Base-by-base conservation (phyloP, 2,888 invertebrate species). In the Hedychridium roseum region DNA sequence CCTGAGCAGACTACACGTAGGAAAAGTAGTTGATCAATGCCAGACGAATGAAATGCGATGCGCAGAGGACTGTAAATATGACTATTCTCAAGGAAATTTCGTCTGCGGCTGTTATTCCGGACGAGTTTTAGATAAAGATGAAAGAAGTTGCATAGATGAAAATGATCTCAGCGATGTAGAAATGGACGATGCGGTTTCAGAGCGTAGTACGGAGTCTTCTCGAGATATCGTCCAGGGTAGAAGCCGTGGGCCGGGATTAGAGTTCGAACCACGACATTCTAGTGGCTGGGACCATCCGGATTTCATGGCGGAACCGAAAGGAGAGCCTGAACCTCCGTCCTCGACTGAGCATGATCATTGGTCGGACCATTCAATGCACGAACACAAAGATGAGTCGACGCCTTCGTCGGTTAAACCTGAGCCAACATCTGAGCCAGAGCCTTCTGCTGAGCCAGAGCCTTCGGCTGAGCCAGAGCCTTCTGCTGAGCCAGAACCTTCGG, bases 1-100 rank as follows among this genome's bases (percentile, higher is more conserved):
- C 36, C 54, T 76, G 1, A 68, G 57, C 18, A 64, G 59, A 44
- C 46, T 78, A 17, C 54, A 49, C 12, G 52, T 78, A 1, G 57
- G 52, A 26, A 60, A 61, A 7, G 57, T 90, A 30, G 74, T 86
- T 15, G 86, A 89, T 76, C 75, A 84, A 47, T 92, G 89, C 74
- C 83, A 86, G 76, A 83, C 86, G 43, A 82, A 85, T 53, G 86
- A 85, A 50, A 82, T 87, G 46, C 79, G 82, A 36, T 92, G 91
- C 69, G 84, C 88, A 57, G 82, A 88, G 57, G 81, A 79, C 7
- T 92, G 91, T 72, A 78, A 80, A 41, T 91, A 88, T 66, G 85
- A 89, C 72, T 86, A 86, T 65, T 68, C 70, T 1, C 76, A 80
- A 16, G 82, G 87, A 44, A 83, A 85, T 37, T 90, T 91, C 69